Conservation (phyloP, 2,797 vertebrate genomes). For the Hyperoplus lanceolatus region DNA sequence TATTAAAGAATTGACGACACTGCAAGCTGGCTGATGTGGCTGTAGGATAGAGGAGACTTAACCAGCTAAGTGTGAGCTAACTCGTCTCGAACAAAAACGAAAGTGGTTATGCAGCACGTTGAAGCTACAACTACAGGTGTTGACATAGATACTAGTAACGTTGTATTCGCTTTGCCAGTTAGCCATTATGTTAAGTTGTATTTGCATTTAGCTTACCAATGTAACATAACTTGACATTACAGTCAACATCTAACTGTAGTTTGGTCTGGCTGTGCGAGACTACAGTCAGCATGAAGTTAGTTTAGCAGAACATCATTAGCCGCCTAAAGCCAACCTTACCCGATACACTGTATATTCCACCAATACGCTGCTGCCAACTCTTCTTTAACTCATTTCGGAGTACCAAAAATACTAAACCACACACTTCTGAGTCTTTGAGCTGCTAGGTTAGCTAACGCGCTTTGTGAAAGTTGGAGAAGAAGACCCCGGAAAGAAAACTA, state of each 20-base stretch:
- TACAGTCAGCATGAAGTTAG: conserved; percentile 1
- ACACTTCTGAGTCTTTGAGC: not conserved
- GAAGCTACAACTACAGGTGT: not conserved
- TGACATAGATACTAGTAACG: rapidly evolving
- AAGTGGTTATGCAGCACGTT: not conserved
- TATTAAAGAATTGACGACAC: not conserved
- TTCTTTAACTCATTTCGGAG: conserved; percentile 45
- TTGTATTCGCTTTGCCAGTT: rapidly evolving
- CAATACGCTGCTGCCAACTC: not conserved
- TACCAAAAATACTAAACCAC: not conserved
- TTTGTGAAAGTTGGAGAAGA: conserved; percentile 3
- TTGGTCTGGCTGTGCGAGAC: too few species aligned
- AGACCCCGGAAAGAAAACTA: conserved; percentile 57
- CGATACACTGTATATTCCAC: not conserved
- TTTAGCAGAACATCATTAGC: not conserved
- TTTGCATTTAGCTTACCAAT: not conserved
- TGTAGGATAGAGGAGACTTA: not conserved
- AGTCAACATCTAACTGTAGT: not conserved
- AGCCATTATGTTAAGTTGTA: not conserved
- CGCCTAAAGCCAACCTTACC: conserved; percentile 30
- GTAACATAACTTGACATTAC: not conserved
- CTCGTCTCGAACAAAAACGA: conserved; percentile 1
- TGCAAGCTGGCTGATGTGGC: not conserved
- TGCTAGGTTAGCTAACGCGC: conserved; percentile 23
- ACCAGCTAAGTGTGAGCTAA: not conserved